phyloP scores from a whole-genome alignment of 2,113 vertebrate genomes.

The Spea bombifrons region DNA sequence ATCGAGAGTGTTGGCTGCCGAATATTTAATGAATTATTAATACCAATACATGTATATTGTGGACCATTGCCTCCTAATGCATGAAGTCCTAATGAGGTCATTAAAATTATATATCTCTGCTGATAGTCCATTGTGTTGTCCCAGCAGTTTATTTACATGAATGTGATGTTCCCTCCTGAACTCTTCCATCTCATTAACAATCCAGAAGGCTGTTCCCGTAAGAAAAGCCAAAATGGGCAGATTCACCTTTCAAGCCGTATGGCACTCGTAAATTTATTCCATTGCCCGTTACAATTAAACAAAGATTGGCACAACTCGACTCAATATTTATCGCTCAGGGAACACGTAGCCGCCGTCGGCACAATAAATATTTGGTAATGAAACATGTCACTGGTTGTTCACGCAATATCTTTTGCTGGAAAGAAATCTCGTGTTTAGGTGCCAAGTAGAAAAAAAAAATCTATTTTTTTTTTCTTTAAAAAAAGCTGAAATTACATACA shows the following conservation, averaged over 20 bases:
- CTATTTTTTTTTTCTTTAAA: not conserved
- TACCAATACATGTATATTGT: too few species aligned
- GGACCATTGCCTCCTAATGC: too few species aligned
- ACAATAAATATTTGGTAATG: constrained; percentile 42
- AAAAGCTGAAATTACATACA: constrained; percentile 25
- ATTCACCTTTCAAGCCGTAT: not conserved
- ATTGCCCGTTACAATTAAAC: constrained; percentile 11
- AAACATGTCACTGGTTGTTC: constrained; percentile 33
- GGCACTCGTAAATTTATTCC: not conserved
- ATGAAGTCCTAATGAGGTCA: too few species aligned
- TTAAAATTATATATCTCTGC: too few species aligned
- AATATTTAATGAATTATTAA: too few species aligned
- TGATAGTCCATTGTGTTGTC: too few species aligned
- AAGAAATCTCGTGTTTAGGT: not conserved
- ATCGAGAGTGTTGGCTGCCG: too few species aligned
- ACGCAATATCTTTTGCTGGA: constrained; percentile 11
- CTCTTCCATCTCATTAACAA: too few species aligned
- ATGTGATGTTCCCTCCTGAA: too few species aligned
- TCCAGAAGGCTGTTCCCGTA: too few species aligned
- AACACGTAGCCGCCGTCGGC: not conserved
- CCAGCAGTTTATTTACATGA: too few species aligned
- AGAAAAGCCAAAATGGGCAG: not conserved
- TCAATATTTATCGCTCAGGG: constrained; percentile 26
- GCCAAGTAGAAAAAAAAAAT: constrained; percentile 20
- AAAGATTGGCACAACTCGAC: constrained; percentile 6